Evolutionary conservation across 2,888 invertebrate species (phyloP), one percentile per base, ranked within the genome.

Genomic region (Hypena proboscidalis): DNA sequence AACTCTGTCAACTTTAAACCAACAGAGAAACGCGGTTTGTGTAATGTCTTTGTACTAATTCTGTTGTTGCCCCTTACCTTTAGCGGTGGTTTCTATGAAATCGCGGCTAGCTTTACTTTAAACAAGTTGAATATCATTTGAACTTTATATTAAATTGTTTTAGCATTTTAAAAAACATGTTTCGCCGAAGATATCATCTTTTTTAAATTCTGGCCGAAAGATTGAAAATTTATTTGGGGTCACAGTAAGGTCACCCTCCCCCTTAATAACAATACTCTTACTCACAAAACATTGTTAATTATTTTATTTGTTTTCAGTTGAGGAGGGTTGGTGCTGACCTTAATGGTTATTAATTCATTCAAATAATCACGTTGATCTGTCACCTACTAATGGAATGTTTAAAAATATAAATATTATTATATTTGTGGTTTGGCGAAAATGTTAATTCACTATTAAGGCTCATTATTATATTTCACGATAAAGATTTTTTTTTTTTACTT

Each of bases 301-400:
- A 86, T 85, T 83, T 81, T 81, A 83, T 86, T 84, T 85, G 81
- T 77, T 74, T 73, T 43, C 67, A 75, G 75, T 76, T 80, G 80
- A 82, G 68, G 59, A 81, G 82, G 85, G 84, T 80, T 66, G 58
- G 61, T 73, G 65, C 68, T 42, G 45, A 41, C 10, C 48, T 42
- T 33, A 71, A 71, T 67, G 59, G 63, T 85, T 86, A 85, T 85
- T 81, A 81, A 83, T 78, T 76, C 62, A 60, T 66, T 62, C 72
- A 70, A 70, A 58, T 64, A 55, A 40, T 51, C 57, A 62, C 48
- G 39, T 54, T 40, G 32, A 22, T 17, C 46, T 29, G 41, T 49
- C 59, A 62, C 48, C 54, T 37, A 47, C 53, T 46, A 45, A 46
- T 61, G 50, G 34, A 34, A 30, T 3, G 19, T 0, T 9, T 4